Conservation (phyloP, 2,113 vertebrate species). For the Muntiacus muntjak region DNA sequence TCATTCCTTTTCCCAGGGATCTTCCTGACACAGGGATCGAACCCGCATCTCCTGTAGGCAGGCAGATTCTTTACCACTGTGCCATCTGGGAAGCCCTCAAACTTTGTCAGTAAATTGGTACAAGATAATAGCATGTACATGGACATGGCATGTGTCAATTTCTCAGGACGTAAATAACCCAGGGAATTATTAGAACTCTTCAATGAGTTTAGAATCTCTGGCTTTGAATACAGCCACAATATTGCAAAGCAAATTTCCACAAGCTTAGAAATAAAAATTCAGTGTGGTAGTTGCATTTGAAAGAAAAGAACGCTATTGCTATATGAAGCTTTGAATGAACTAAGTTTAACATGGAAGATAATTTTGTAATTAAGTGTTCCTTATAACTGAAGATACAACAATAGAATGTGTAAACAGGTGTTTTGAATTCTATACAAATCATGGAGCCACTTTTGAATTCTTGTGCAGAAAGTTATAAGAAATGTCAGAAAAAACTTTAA, state of each 20-base stretch:
- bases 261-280: neutral
- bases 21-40: neutral
- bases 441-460: neutral
- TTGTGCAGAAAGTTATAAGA: neutral
- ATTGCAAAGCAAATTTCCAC: neutral
- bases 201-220: neutral
- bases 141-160: neutral
- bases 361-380: constrained; percentile 1
- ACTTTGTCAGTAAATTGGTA: neutral
- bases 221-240: neutral
- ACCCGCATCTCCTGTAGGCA: neutral
- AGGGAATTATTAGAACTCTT: neutral
- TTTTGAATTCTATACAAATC: neutral
- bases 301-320: neutral
- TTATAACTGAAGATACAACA: neutral
- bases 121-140: neutral
- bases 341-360: neutral
- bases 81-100: neutral
- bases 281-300: neutral
- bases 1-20: neutral
- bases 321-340: neutral
- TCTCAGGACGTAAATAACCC: neutral
- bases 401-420: neutral
- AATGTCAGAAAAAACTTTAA: neutral
- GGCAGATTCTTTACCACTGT: neutral